These are phyloP conservation scores for Galeopterus variegatus DNA, from an alignment of 2,113 vertebrate species.

Conservation along the genomic window DNA sequence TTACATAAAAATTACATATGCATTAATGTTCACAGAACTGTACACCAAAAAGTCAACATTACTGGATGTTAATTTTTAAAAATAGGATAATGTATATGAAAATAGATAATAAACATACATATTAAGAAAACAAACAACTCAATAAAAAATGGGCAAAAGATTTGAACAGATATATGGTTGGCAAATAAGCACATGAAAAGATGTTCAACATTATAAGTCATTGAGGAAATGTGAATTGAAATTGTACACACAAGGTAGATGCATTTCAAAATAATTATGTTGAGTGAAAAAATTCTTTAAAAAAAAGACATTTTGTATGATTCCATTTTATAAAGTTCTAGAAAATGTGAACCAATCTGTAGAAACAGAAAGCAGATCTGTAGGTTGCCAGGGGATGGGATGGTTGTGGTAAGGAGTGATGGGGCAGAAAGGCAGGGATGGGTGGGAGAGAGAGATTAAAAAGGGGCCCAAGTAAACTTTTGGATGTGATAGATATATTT, in stretches of 20 bases:
- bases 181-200: not conserved
- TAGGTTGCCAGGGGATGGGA: not conserved
- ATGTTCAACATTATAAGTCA: not conserved
- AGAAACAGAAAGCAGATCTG: not conserved
- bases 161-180: not conserved
- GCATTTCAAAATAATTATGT: constrained; percentile 28
- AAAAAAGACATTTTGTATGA: not conserved
- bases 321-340: constrained; percentile 48
- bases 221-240: constrained; percentile 7
- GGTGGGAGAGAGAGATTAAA: not conserved
- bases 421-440: not conserved
- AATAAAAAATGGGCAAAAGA: not conserved
- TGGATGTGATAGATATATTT: not conserved
- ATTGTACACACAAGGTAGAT: not conserved
- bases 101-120: not conserved
- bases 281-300: not conserved
- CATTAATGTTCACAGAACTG: not conserved
- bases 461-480: not conserved
- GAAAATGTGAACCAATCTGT: not conserved
- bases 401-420: no score
- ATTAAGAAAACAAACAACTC: not conserved
- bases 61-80: not conserved
- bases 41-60: not conserved
- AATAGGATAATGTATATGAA: constrained; percentile 1
- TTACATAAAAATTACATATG: not conserved